These are phyloP conservation scores for Micoletzkya japonica DNA, from an alignment of 2,888 invertebrate species.

Conservation along the genomic window DNA sequence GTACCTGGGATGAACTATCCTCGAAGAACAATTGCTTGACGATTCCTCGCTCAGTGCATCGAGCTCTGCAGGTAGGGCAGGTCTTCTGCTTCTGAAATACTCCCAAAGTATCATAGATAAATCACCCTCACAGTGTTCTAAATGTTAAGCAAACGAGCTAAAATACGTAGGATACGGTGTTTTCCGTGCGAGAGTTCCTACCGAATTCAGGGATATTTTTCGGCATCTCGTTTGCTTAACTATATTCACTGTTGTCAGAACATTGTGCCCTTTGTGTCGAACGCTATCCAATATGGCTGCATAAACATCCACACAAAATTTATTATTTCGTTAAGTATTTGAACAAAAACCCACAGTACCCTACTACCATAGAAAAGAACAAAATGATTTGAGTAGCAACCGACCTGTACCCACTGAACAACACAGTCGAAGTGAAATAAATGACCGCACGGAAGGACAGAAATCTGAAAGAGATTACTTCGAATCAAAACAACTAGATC, in stretches of 20 bases:
- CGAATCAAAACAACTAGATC: not conserved
- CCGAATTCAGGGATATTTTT: too few species aligned
- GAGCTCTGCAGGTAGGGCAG: constrained; percentile 18
- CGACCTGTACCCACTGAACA: constrained; percentile 28
- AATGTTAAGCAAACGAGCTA: not conserved
- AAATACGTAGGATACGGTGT: too few species aligned
- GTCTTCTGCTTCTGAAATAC: constrained; percentile 13
- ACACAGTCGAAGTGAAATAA: constrained; percentile 29
- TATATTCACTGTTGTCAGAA: too few species aligned
- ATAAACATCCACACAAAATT: too few species aligned
- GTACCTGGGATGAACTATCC: not conserved
- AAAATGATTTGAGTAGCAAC: not conserved
- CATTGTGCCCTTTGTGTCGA: too few species aligned
- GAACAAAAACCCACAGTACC: too few species aligned
- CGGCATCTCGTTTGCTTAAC: too few species aligned
- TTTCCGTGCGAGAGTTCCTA: too few species aligned
- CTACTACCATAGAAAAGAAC: not conserved
- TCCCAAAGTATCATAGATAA: not conserved
- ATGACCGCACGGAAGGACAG: constrained; percentile 29
- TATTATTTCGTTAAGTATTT: not conserved
- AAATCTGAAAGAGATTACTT: constrained; percentile 3
- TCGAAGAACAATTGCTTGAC: constrained; percentile 20
- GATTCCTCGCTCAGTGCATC: constrained; percentile 15
- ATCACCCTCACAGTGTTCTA: not conserved
- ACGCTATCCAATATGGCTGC: too few species aligned